Percentiles rank a stretch among this genome's conserved stretches.
These are phyloP conservation scores for Sipha flava DNA, from an alignment of 1,140 invertebrate genomes.

Conservation along the genomic window DNA sequence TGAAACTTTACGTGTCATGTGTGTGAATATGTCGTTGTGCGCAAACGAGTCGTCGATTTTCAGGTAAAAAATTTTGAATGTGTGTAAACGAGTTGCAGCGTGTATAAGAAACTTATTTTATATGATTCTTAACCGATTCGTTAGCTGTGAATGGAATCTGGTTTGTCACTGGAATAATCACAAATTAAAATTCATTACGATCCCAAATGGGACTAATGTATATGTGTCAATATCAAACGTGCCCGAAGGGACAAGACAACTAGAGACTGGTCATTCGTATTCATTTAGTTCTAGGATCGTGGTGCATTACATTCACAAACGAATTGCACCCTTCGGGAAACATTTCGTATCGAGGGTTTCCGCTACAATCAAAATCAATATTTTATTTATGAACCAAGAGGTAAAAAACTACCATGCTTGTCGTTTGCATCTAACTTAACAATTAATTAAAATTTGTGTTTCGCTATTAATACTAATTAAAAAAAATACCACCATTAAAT, in stretches of 20 bases:
- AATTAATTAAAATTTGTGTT: too few species aligned
- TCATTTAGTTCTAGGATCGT: not conserved
- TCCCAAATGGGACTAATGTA: not conserved
- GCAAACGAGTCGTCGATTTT: too few species aligned
- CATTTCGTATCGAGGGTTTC: not conserved
- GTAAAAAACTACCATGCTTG: not conserved
- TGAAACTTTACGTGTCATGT: too few species aligned
- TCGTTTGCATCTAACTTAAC: too few species aligned
- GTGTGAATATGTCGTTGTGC: too few species aligned
- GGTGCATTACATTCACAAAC: not conserved
- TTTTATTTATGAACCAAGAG: not conserved
- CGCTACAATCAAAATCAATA: not conserved
- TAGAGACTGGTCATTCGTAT: conserved; percentile 13
- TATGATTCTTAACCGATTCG: too few species aligned
- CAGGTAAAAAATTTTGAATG: too few species aligned
- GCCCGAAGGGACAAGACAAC: not conserved
- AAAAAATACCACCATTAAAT: too few species aligned
- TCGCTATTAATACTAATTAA: too few species aligned
- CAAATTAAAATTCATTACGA: conserved; percentile 24
- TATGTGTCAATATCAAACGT: not conserved
- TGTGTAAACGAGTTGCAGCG: too few species aligned
- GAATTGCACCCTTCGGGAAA: conserved; percentile 1
- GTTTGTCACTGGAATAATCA: not conserved
- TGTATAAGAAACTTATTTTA: too few species aligned
- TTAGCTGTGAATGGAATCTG: too few species aligned